Evolutionary conservation across 2,888 invertebrate genomes (phyloP).

Genomic region (Drosophila imparisetae): DNA sequence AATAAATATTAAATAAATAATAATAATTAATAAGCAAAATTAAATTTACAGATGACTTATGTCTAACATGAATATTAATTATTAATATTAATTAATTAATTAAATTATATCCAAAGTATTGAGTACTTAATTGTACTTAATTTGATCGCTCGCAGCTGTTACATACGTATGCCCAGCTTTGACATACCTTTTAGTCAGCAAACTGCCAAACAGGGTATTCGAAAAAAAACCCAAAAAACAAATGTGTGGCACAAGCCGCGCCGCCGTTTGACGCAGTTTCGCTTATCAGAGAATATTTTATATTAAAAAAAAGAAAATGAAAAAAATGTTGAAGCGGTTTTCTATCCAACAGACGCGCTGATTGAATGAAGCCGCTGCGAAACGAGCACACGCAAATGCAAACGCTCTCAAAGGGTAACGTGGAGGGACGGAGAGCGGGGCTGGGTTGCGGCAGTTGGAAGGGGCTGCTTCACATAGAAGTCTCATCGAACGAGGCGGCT

Average conservation of each 20-base stretch:
- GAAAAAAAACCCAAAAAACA: constrained; percentile 11
- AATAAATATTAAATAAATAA: not conserved
- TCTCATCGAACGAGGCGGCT: constrained; percentile 25
- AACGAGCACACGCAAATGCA: constrained; percentile 49
- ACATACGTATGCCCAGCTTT: not conserved
- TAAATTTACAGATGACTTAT: not conserved
- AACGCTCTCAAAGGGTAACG: constrained; percentile 16
- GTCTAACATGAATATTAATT: no score
- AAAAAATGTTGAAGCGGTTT: constrained; percentile 34
- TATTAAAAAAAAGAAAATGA: constrained; percentile 16
- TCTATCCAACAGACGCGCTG: constrained; percentile 54
- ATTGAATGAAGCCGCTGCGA: constrained; percentile 59
- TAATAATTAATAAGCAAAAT: not conserved
- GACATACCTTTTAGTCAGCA: not conserved
- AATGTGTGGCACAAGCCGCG: constrained; percentile 66
- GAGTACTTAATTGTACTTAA: not conserved
- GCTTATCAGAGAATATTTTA: constrained; percentile 49
- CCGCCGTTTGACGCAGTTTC: constrained; percentile 52
- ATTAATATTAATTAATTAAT: no score
- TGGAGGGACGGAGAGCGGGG: not conserved
- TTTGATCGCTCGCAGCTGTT: not conserved
- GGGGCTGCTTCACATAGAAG: constrained; percentile 8
- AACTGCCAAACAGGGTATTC: constrained; percentile 10
- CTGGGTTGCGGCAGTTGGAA: not conserved
- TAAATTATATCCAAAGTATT: not conserved